Base-by-base conservation (phyloP, 2,888 invertebrate species). In the Nemoura dubitans region DNA sequence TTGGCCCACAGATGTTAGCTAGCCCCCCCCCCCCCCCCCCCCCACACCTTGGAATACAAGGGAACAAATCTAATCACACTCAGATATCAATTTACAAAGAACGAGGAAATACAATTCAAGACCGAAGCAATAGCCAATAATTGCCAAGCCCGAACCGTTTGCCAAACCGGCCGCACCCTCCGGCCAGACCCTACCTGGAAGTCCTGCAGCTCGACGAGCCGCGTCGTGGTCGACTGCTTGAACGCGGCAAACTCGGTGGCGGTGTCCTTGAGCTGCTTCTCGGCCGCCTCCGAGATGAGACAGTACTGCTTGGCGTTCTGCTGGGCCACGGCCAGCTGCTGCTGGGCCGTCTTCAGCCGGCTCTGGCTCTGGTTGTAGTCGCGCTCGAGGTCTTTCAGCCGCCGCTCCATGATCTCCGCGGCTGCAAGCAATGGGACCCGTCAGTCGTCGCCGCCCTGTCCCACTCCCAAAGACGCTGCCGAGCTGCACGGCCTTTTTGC, bases 301-400 rank as follows among this genome's bases (percentile, higher is more conserved):
- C 95, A 96, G 91, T 97, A 97, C 90, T 98, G 97, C 89, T 96
- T 95, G 16, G 95, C 94, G 89, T 97, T 96, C 89, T 96, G 95
- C 89, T 95, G 95, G 0, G 96, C 93, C 76, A 95, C 93, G 89
- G 93, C 94, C 85, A 98, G 91, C 91, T 97, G 96, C 89, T 95
- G 94, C 89, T 94, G 93, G 0, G 97, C 91, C 0, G 95, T 94
- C 89, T 94, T 93, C 21, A 95, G 93, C 91, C 96, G 95, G 28
- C 93, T 92, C 88, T 94, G 93, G 87, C 93, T 93, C 88, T 95
- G 94, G 21, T 92, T 92, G 6, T 95, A 90, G 90, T 94, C 94
- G 88, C 94, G 93, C 91, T 96, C 96, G 25, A 96, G 91, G 89
- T 96, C 95, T 87, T 95, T 94, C 30, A 95, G 93, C 91, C 93